Base-by-base conservation (phyloP, 1,140 invertebrate genomes). In the Bombus pascuorum region DNA sequence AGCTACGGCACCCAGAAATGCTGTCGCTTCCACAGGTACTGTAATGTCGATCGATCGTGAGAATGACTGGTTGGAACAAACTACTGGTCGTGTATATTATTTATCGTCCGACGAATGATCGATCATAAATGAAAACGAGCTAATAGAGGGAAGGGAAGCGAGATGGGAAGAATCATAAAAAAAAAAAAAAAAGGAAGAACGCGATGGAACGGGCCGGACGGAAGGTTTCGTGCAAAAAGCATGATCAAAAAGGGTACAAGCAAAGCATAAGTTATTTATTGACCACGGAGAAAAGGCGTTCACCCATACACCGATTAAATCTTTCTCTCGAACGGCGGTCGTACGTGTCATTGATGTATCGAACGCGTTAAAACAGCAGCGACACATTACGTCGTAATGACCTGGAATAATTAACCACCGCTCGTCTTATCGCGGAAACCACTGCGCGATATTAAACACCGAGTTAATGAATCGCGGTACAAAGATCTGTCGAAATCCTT, bases 21-120 rank as follows among this genome's bases (percentile, higher is more conserved):
- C 97, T 89, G 97, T 96, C 84, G 97, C 97, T 95, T 98, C 97
- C 90, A 97, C 96, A 86, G 97, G 96, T 93, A 97, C 97, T 98
- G 95, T 39, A 95, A 95, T 18, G 90, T 53, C 47, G 44, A 81
- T 74, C 78, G 57, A 47, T 77, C 44, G 59, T 65, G 57, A 44
- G 57, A n/a, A 22, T 4, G 53, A 39, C 25, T 59, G 25, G 15
- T 47, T 53, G 39, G 25, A 28, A 53, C 57, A 12, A 47, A 75
- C 22, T 32, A 9, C 22, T 22, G 8, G 22, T 62, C 57, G 25
- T 62, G 8, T 77, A 2, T 32, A 44, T 77, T 78, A 44, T 78
- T 78, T 66, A 78, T 65, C 57, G 39, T 80, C 25, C 18, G 68
- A 37, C 66, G 42, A 77, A 73, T 59, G 25, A 76, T 80, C 71